Base-by-base conservation (phyloP, 2,888 invertebrate species). In the Galerucella nymphaeae region DNA sequence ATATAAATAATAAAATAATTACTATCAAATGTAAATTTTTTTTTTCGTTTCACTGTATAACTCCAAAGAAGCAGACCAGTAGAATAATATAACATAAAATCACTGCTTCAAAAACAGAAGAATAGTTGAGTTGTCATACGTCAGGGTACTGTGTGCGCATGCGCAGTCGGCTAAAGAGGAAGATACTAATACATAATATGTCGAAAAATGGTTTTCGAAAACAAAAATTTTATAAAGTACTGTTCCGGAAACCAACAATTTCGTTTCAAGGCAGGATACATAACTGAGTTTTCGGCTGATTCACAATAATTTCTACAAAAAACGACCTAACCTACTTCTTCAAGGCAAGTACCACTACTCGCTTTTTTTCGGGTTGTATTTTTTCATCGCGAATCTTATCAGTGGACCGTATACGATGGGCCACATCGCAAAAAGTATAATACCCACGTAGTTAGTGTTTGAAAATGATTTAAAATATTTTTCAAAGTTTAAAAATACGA, bases 391-490 rank as follows among this genome's bases (percentile, higher is more conserved):
- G 18, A 75, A 66, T 61, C 76, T 72, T 48, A 83, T 64, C 42
- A 88, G 63, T 0, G 89, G 90, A 68, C 89, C 89, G 78, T 90
- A 90, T 11, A 90, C 80, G 18, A 92, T 81, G 0, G 90, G 88
- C 91, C 93, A 95, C 0, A 90, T 86, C 20, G 91, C 80, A 82
- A 93, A 93, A 16, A 93, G 79, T 10, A 93, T 66, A 67, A 92
- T 91, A 0, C 94, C 94, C 30, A 91, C 90, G 82, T 91, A 94
- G 83, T 92, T 91, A 3, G 93, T 86, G 53, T 90, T 89, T 0
- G 84, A 79, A 79, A 91, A 93, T 0, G 93, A 90, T 0, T 83
- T 84, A 86, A 90, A 90, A 90, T 94, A 96, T 77, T 91, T 91
- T 0, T 90, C 86, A 78, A 89, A 93, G 5, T 91, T 91, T 75